phyloP scores from a whole-genome alignment of 1,140 invertebrate species.

The Scaptomyza pallida region DNA sequence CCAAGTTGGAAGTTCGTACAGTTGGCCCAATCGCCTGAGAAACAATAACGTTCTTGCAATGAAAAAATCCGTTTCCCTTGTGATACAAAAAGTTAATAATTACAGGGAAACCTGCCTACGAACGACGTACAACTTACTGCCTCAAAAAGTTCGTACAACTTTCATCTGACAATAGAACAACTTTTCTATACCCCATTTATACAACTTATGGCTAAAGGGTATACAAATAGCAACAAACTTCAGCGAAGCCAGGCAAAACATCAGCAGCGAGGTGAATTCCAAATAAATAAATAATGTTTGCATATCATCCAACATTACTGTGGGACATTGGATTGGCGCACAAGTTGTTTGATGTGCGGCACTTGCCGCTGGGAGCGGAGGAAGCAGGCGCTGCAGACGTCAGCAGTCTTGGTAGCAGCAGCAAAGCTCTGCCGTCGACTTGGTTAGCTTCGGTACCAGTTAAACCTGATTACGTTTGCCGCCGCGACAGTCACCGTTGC shows the following conservation, averaged over 20 bases:
- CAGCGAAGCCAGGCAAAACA: conserved; percentile 74
- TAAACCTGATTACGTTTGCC: conserved; percentile 71
- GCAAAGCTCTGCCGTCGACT: conserved; percentile 46
- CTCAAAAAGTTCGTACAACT: no score
- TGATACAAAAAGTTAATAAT: no score
- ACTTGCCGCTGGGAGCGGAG: conserved; percentile 50
- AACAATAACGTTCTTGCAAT: no score
- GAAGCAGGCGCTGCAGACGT: conserved; percentile 47
- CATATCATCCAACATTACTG: conserved; percentile 71
- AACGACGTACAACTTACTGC: no score
- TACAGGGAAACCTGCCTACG: no score
- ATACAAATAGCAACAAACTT: conserved; percentile 54
- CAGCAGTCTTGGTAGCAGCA: conserved; percentile 24
- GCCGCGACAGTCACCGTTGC: no score
- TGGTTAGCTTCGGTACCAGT: conserved; percentile 61
- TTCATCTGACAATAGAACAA: no score
- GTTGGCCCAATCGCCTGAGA: no score
- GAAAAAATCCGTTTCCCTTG: no score
- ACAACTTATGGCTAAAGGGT: neutral
- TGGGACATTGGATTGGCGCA: conserved; percentile 80
- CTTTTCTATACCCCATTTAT: neutral
- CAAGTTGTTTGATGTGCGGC: conserved; percentile 77
- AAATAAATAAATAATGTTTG: conserved; percentile 82
- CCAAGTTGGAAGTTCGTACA: no score
- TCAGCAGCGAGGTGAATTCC: conserved; percentile 67